Evolutionary conservation across 1,140 invertebrate species (phyloP), one percentile per base, ranked within the genome.

Genomic region (Uloborus diversus): DNA sequence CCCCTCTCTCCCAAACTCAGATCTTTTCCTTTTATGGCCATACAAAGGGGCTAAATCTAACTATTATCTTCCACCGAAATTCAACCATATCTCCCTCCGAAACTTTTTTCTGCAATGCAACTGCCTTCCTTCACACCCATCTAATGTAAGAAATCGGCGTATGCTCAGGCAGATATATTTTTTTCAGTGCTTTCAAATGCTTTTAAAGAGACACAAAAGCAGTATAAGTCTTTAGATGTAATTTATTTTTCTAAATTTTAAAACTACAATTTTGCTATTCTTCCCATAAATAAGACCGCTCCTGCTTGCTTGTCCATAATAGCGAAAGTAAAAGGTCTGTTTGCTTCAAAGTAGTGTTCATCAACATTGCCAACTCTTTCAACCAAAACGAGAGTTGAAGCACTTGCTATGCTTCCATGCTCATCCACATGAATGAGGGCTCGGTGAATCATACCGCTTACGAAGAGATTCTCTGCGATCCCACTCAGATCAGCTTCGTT

Each of bases 281-380:
- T 73, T 9, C 93, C 93, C 83, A 90, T 89, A 86, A 94, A 94
- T 11, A 94, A 84, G 28, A 91, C 88, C 9, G 88, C 85, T 2
- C 89, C 89, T 1, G 88, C 89, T 64, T 87, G 78, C 13, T 89
- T 88, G 82, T 94, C 91, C 73, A 90, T 88, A 9, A 94, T 90
- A 75, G 91, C 89, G 85, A 92, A 93, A 0, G 93, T 33, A 84
- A 94, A 94, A 9, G 93, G 93, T 81, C 90, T 89, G 83, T 94
- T 89, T 4, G 90, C 90, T 20, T 91, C 90, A 86, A 97, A 97
- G 47, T 81, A 84, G 14, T 80, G 69, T 35, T 80, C 79, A 71
- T 73, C 81, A 23, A 81, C 71, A 1, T 70, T 13, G 3, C 83
- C 83, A 20, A 84, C 59, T 47, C 82, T 53, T 73, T 84, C 83